These are phyloP conservation scores for Chlorops oryzae DNA, from an alignment of 1,140 invertebrate genomes.

Conservation along the genomic window DNA sequence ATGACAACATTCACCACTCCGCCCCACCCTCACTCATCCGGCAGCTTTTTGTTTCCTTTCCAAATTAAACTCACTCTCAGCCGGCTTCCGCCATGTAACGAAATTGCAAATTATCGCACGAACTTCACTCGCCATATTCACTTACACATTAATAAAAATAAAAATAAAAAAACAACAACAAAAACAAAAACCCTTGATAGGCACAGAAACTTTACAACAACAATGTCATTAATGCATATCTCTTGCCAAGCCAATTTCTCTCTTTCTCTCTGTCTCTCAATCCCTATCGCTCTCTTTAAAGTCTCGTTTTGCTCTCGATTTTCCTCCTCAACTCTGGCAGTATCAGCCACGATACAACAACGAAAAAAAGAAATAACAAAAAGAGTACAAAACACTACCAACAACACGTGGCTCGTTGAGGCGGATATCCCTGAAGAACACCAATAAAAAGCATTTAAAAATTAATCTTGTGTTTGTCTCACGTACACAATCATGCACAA, in stretches of 20 bases:
- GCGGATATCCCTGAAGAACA: conserved; percentile 14
- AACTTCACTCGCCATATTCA: no score
- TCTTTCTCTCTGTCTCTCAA: neutral
- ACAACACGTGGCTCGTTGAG: no score
- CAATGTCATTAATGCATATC: no score
- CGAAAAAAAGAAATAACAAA: no score
- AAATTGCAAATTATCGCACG: conserved; percentile 11
- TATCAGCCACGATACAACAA: no score
- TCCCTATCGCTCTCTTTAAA: neutral
- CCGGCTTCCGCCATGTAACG: conserved; percentile 2
- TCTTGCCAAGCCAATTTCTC: no score
- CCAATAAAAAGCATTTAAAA: conserved; percentile 22
- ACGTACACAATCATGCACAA: conserved; percentile 9
- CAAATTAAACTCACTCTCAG: conserved; percentile 10
- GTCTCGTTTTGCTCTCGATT: neutral
- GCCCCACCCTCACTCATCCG: no score
- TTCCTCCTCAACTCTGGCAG: neutral
- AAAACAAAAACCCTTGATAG: neutral
- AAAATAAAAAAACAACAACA: no score
- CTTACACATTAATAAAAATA: no score
- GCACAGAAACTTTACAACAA: neutral
- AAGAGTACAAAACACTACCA: no score
- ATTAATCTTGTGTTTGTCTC: conserved; percentile 22
- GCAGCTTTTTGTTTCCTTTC: conserved; percentile 11
- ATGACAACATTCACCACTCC: no score